Evolutionary conservation across 2,888 invertebrate species (phyloP), one percentile per base, ranked within the genome.

Genomic region (Volucella inanis): DNA sequence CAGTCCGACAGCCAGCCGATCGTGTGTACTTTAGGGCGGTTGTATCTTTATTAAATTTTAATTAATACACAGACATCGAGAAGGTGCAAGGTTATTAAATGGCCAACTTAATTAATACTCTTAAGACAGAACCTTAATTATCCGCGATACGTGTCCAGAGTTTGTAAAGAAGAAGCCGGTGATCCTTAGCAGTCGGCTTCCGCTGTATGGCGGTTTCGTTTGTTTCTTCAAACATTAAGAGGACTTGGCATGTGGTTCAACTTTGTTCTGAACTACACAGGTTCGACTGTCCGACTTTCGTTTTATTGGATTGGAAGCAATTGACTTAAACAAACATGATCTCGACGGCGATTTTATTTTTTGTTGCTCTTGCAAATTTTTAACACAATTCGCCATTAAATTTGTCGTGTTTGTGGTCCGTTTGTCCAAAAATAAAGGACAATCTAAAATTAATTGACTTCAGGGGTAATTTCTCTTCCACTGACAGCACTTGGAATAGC

Each of bases 21-120:
- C 49, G 49, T 85, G 81, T 85, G 80, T 80, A 80, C 71, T 84
- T 84, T 85, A 18, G 72, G 85, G 85, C 85, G 85, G 71, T 72
- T 41, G 71, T 77, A 81, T 77, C 85, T 85, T 85, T 81, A 85
- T 85, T 85, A 81, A 72, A 81, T 65, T 81, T 85, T 77, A 85
- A 85, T 85, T 85, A 77, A 85, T 81, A 76, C 54, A 72, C 62
- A 72, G 57, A 57, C 81, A 72, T 67, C 47, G 76, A 61, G 57
- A 47, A 81, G 76, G 85, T 77, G 81, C 81, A 81, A 85, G 62
- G 72, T 81, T 85, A 77, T 85, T 85, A 81, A 84, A 80, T 62
- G 65, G 71, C 49, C 57, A 80, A 61, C 49, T 76, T 80, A 84
- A 84, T 84, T 80, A 75, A 76, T 84, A 57, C 79, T 61, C 41